Evolutionary conservation across 1,140 invertebrate species (phyloP).

Genomic region (Littorina saxatilis): DNA sequence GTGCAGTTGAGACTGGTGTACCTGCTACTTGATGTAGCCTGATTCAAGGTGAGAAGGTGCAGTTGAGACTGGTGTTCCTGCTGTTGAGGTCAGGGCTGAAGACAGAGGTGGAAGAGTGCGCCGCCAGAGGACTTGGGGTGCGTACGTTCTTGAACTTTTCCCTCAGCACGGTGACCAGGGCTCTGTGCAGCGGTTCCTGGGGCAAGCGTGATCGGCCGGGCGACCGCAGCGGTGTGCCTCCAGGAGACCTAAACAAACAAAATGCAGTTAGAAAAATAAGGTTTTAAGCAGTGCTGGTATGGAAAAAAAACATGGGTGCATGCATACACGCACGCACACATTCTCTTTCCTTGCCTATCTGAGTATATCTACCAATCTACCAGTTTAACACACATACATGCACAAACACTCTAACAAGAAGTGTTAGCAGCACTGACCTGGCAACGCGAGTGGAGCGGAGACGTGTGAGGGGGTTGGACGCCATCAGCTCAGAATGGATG

Average conservation of each 20-base stretch:
- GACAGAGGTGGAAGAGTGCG: neutral
- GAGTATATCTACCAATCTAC: too few species aligned
- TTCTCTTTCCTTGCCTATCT: too few species aligned
- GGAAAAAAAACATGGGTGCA: too few species aligned
- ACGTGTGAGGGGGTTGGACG: constrained; percentile 48
- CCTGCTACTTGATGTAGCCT: too few species aligned
- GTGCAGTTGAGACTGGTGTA: too few species aligned
- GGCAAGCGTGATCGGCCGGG: constrained; percentile 15
- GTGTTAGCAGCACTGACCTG: too few species aligned
- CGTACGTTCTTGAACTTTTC: constrained; percentile 56
- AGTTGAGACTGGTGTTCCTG: constrained; percentile 6
- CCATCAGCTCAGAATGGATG: constrained; percentile 52
- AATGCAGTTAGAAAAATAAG: neutral
- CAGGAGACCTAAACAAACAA: constrained; percentile 51
- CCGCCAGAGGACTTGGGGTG: constrained; percentile 54
- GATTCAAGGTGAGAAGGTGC: neutral
- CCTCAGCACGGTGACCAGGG: constrained; percentile 48
- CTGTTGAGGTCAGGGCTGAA: constrained; percentile 20
- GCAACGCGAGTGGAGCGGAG: constrained; percentile 46
- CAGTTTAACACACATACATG: too few species aligned
- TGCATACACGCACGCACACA: too few species aligned
- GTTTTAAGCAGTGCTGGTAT: neutral
- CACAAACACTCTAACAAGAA: too few species aligned
- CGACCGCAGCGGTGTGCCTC: constrained; percentile 49
- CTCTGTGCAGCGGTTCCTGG: constrained; percentile 53